Evolutionary conservation across 2,888 invertebrate genomes (phyloP).

Genomic region (Sinhomidia bicolor): DNA sequence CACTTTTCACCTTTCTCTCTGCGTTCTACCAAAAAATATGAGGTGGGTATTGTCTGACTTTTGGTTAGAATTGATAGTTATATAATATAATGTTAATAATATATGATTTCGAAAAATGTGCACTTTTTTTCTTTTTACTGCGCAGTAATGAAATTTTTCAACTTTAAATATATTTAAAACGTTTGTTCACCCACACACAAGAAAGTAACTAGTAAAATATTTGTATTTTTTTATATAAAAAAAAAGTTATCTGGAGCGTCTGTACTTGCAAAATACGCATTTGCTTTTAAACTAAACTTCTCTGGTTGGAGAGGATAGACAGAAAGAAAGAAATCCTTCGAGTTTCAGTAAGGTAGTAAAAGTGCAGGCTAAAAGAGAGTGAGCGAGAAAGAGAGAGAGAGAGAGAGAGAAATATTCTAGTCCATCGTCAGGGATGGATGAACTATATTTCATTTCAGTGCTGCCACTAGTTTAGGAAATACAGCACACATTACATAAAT

Average conservation of each 20-base stretch:
- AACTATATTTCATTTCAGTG: slow-evolving; percentile 30
- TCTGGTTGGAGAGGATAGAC: not conserved
- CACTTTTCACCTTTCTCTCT: not conserved
- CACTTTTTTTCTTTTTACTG: no score
- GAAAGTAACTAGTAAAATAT: not conserved
- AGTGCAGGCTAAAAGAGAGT: not conserved
- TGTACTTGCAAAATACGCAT: not conserved
- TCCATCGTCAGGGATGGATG: slow-evolving; percentile 35
- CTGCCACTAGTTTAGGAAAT: slow-evolving; percentile 2
- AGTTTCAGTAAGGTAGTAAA: not conserved
- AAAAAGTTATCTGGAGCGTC: slow-evolving; percentile 2
- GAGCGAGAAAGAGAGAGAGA: not conserved
- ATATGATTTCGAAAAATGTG: not conserved
- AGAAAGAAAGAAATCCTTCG: slow-evolving; percentile 19
- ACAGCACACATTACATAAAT: slow-evolving; percentile 35
- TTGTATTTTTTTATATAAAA: no score
- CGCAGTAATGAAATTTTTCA: not conserved
- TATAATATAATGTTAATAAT: not conserved
- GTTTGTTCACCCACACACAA: not conserved
- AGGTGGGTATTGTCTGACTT: not conserved
- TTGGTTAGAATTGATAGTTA: not conserved
- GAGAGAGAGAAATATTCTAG: not conserved
- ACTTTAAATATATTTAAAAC: not conserved
- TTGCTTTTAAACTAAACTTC: not conserved
- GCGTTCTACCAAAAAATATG: not conserved